Base-by-base conservation (phyloP, 2,113 vertebrate genomes). In the Balaeniceps rex region DNA sequence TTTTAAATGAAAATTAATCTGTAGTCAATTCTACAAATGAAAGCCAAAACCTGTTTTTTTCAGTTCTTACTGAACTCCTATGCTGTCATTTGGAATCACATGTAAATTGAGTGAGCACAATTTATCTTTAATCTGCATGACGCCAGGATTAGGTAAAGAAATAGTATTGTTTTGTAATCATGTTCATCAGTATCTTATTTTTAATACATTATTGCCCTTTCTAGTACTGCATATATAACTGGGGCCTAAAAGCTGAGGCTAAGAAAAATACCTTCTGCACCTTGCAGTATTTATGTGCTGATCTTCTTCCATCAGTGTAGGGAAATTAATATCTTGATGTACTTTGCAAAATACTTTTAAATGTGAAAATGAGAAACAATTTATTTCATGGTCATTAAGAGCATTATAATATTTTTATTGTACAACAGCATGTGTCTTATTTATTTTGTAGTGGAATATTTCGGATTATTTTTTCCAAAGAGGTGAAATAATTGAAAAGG, bases 401-500 rank as follows among this genome's bases (percentile, higher is more conserved):
- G 7, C 34, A 34, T 47, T 55, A 3, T 28, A 36, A 64, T 78
- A 13, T 52, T 89, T 86, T 69, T 79, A 26, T 46, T 71, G 54
- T 76, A 69, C 19, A 85, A 40, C 25, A 85, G n/a, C 19, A 2
- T 76, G 6, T 58, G 12, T 93, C 31, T 94, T 75, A 52, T 75
- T 97, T 97, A 54, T 87, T 90, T 97, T 97, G 54, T 97, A 99
- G 99, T 99, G 99, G 99, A 99, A 99, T 98, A 99, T 99, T 98
- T 99, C 99, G 2, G 99, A 99, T 97, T 99, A 99, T 98, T 99
- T 99, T 98, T 99, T 99, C 97, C 99, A 99, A 99, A 98, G 99
- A 97, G 99, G 99, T 21, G 99, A 99, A 94, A 98, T 98, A 89
- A 99, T 99, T 98, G 99, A 99, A 78, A 99, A 99, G 86, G 99